These are phyloP conservation scores for Drosophila subquinaria DNA, from an alignment of 2,888 invertebrate genomes.

Conservation along the genomic window DNA sequence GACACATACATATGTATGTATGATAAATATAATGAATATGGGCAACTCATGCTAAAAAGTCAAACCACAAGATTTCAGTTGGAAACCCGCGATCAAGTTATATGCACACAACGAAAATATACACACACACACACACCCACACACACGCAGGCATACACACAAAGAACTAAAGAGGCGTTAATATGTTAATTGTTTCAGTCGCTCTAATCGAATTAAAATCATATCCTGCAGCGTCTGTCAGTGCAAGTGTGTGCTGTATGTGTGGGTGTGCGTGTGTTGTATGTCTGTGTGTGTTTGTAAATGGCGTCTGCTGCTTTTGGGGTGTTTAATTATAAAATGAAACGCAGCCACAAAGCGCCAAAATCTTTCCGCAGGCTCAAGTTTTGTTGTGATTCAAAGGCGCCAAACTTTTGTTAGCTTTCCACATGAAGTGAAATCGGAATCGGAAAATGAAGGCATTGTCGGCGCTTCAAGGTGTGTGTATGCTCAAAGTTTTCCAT, in stretches of 20 bases:
- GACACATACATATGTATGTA: slow-evolving; percentile 29
- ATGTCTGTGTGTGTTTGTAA: slow-evolving; percentile 21
- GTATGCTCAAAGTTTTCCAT: slow-evolving; percentile 38
- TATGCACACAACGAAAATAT: slow-evolving; percentile 41
- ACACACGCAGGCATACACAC: slow-evolving; percentile 30
- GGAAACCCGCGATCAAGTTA: slow-evolving; percentile 47
- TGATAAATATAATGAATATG: slow-evolving; percentile 12
- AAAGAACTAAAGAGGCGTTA: slow-evolving; percentile 84
- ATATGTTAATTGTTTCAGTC: slow-evolving; percentile 85
- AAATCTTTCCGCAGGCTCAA: slow-evolving; percentile 49
- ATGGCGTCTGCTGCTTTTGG: slow-evolving; percentile 54
- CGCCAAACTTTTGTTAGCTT: slow-evolving; percentile 69
- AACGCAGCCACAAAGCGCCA: slow-evolving; percentile 64
- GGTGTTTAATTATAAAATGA: slow-evolving; percentile 82
- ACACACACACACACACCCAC: slow-evolving; percentile 24
- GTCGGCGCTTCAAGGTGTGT: slow-evolving; percentile 56
- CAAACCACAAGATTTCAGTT: slow-evolving; percentile 59
- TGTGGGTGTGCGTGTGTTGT: slow-evolving; percentile 17
- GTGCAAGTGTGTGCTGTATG: slow-evolving; percentile 13
- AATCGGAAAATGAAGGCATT: slow-evolving; percentile 55
- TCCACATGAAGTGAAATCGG: slow-evolving; percentile 56
- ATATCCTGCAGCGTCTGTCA: slow-evolving; percentile 72
- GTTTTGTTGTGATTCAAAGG: slow-evolving; percentile 46
- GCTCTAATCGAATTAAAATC: slow-evolving; percentile 86
- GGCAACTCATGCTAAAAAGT: slow-evolving; percentile 49